Conservation (phyloP, 2,888 invertebrate genomes). For the Euplexia lucipara region DNA sequence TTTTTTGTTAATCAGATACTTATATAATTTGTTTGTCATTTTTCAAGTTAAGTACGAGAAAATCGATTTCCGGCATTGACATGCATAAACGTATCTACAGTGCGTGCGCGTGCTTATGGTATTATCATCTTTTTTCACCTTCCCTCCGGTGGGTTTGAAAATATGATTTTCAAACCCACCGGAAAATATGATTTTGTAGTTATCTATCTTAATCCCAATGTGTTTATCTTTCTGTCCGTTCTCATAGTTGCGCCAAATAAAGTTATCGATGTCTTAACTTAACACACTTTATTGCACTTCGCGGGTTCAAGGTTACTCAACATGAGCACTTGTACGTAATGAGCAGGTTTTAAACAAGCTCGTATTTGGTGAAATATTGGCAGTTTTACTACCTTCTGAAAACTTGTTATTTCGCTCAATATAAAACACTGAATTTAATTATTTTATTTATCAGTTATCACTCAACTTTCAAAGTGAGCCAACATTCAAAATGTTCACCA, state of each 20-base stretch:
- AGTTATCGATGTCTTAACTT: background rate
- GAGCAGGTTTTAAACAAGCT: constrained; percentile 20
- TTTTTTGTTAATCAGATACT: too few species aligned
- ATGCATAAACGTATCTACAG: too few species aligned
- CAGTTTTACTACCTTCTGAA: background rate
- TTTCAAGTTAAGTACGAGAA: too few species aligned
- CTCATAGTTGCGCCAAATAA: background rate
- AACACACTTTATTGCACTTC: constrained; percentile 12
- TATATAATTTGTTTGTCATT: too few species aligned
- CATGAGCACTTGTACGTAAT: background rate
- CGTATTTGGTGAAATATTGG: background rate
- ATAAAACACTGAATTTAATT: constrained; percentile 32
- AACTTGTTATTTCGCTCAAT: constrained; percentile 20
- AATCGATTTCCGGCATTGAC: too few species aligned
- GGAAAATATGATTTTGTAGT: too few species aligned
- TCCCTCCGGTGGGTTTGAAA: too few species aligned
- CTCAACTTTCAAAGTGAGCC: background rate
- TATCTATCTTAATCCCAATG: background rate
- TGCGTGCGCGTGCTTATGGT: too few species aligned
- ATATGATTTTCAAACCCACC: too few species aligned
- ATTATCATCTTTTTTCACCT: too few species aligned
- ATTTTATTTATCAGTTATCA: constrained; percentile 11
- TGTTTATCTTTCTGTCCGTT: background rate
- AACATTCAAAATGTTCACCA: constrained; percentile 22
- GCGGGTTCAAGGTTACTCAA: constrained; percentile 18